Percentiles rank a stretch among this genome's conserved stretches.
These are phyloP conservation scores for Cossypha dichroa DNA, from an alignment of 2,797 vertebrate species.

Conservation along the genomic window DNA sequence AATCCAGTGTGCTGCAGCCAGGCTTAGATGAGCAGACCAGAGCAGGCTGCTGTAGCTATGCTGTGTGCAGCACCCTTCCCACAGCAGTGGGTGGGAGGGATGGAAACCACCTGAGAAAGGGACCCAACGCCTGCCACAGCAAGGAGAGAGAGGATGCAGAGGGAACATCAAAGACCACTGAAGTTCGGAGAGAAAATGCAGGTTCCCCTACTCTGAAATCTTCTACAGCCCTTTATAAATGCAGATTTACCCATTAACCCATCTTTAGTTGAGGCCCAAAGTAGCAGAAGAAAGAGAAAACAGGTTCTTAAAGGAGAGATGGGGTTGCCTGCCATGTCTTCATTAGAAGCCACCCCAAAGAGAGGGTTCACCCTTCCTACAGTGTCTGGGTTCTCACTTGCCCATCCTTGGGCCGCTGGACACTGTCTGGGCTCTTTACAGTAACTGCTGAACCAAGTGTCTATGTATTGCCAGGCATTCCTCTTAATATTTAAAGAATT, in stretches of 20 bases:
- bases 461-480: neutral
- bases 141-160: neutral
- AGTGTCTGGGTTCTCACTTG: neutral
- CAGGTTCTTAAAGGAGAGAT: neutral
- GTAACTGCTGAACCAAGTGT: neutral
- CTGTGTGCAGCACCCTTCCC: neutral
- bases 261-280: neutral
- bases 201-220: neutral
- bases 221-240: neutral
- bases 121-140: accelerated
- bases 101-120: neutral
- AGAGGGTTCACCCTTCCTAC: neutral
- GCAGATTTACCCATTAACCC: neutral
- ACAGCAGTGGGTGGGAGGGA: neutral
- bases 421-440: neutral
- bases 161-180: neutral
- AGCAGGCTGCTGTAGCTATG: neutral
- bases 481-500: neutral
- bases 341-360: neutral
- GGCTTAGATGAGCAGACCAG: neutral
- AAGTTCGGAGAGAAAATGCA: neutral
- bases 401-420: neutral
- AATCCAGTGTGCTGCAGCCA: neutral
- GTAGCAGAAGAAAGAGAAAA: neutral
- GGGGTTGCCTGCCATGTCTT: neutral